Conservation (phyloP, 2,888 invertebrate genomes). For the Euspilapteryx auroguttella region DNA sequence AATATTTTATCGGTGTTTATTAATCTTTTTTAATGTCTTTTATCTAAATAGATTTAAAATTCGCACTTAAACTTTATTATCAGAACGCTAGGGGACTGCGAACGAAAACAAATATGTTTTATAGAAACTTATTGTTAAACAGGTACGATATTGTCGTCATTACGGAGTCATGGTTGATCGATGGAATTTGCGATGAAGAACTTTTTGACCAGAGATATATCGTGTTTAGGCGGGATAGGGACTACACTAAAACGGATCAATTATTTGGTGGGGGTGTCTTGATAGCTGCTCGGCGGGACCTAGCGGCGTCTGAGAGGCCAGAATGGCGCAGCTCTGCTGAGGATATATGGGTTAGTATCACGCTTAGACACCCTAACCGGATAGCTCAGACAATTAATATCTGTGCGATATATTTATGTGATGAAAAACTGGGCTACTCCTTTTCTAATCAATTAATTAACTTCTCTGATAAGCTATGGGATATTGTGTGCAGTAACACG, state of each 20-base stretch:
- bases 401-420: not conserved
- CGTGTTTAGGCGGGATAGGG: constrained; percentile 6
- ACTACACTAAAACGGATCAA: not conserved
- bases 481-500: too few species aligned
- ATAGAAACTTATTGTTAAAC: constrained; percentile 5
- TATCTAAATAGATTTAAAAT: not conserved
- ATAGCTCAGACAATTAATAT: too few species aligned
- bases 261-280: not conserved
- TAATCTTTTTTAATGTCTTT: not conserved
- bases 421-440: not conserved
- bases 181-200: constrained; percentile 6
- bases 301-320: not conserved
- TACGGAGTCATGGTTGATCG: constrained; percentile 8
- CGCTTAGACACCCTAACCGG: too few species aligned
- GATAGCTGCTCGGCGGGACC: not conserved
- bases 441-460: not conserved
- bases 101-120: constrained; percentile 8
- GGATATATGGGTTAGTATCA: not conserved
- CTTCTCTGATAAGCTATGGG: not conserved
- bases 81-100: constrained; percentile 8
- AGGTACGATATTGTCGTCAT: constrained; percentile 8
- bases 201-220: constrained; percentile 6
- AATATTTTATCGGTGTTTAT: not conserved
- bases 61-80: constrained; percentile 5
- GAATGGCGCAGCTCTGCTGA: not conserved